These are phyloP conservation scores for Ganaspis sp. DNA, from an alignment of 1,140 invertebrate genomes.

Conservation along the genomic window DNA sequence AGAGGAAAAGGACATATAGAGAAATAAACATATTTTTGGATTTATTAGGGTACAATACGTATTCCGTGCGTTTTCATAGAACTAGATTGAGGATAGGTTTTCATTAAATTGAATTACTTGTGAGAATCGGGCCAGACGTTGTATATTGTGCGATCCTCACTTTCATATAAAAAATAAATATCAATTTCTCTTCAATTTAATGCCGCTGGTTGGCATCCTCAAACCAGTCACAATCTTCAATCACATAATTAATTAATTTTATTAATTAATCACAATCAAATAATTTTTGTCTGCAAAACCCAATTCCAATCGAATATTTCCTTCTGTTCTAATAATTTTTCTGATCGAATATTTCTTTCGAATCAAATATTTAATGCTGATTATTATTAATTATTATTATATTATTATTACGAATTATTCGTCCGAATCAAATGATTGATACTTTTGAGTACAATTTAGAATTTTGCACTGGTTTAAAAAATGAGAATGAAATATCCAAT, in stretches of 20 bases:
- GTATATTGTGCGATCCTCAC: not conserved
- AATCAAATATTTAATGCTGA: too few relatives aligned
- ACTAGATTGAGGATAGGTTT: conserved; percentile 8
- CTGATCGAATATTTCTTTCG: too few relatives aligned
- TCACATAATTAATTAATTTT: not conserved
- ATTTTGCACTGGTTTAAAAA: too few relatives aligned
- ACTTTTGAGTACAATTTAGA: too few relatives aligned
- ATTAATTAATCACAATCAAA: too few relatives aligned
- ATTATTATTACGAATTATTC: too few relatives aligned
- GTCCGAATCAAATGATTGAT: too few relatives aligned
- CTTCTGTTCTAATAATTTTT: too few relatives aligned
- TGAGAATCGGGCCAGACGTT: conserved; percentile 20
- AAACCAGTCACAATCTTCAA: not conserved
- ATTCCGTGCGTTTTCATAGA: conserved; percentile 47
- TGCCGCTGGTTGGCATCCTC: not conserved
- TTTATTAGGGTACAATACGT: conserved; percentile 58
- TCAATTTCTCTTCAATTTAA: not conserved
- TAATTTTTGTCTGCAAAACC: not conserved
- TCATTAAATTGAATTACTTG: conserved; percentile 11
- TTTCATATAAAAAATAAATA: not conserved
- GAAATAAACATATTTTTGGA: conserved; percentile 73
- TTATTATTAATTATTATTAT: too few relatives aligned
- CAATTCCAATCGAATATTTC: too few relatives aligned
- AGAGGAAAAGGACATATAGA: conserved; percentile 54
- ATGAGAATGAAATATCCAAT: too few relatives aligned